Conservation (phyloP, 2,797 vertebrate species). For the Typhlichthys subterraneus region DNA sequence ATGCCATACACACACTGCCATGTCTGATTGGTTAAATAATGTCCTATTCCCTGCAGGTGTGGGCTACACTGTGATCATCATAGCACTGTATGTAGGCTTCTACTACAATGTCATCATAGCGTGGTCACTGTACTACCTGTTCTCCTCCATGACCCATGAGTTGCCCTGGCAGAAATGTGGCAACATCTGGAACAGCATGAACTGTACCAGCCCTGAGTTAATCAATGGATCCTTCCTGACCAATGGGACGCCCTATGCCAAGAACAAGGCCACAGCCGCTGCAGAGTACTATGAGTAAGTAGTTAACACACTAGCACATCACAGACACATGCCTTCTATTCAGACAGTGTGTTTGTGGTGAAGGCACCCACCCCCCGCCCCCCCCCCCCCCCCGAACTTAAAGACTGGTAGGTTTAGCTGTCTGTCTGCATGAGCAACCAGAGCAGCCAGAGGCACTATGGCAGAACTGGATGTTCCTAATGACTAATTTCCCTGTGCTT, state of each 20-base stretch:
- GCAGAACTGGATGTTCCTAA: too few relatives aligned
- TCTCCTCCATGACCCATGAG: conserved; percentile 88
- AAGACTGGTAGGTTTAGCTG: too few relatives aligned
- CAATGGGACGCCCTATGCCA: conserved; percentile 87
- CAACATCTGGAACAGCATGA: conserved; percentile 90
- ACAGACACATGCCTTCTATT: too few relatives aligned
- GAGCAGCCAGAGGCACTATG: too few relatives aligned
- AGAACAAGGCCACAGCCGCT: conserved; percentile 93
- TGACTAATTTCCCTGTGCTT: too few relatives aligned
- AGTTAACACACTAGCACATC: neutral
- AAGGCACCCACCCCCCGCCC: too few relatives aligned
- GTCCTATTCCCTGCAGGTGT: conserved; percentile 81
- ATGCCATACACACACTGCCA: neutral
- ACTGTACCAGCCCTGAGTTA: conserved; percentile 86
- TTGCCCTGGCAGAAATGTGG: conserved; percentile 91
- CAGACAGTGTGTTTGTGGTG: too few relatives aligned
- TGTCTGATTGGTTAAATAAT: neutral
- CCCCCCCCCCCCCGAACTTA: too few relatives aligned
- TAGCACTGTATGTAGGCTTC: conserved; percentile 98
- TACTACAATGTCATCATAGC: conserved; percentile 99
- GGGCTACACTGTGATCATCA: conserved; percentile 96
- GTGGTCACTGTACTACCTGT: conserved; percentile 98
- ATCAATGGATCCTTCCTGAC: conserved; percentile 82
- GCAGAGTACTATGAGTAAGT: conserved; percentile 99
- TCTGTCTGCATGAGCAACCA: too few relatives aligned